Base-by-base conservation (phyloP, 1,140 invertebrate genomes). In the Ylistrum balloti region DNA sequence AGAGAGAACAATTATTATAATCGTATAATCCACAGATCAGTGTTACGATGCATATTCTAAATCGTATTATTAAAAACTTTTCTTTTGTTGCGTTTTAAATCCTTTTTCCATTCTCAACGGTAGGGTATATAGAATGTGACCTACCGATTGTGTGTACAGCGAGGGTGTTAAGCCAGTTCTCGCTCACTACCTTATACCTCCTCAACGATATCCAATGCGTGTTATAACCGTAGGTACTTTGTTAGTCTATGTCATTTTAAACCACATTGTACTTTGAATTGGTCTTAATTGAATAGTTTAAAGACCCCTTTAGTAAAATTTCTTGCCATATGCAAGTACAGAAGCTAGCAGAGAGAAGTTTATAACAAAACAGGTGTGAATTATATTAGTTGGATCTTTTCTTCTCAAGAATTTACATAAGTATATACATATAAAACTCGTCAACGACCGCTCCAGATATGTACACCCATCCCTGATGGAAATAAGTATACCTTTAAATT, bases 11-110 rank as follows among this genome's bases (percentile, higher is more conserved):
- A 28, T 74, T 74, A 74, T 74, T 74, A 74, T 74, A 74, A 74
- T 74, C 56, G 56, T 74, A 28, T 74, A 74, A 74, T 74, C 56
- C 56, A 74, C 13, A 74, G 56, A 74, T 74, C 56, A 74, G 56
- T 28, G 56, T 28, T 74, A 28, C n/a, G n/a, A 74, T 74, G 56
- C 56, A 74, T 74, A 28, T 17, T n/a, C 56, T 28, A 74, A 74
- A 74, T 74, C 56, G 56, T 74, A 74, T 74, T 74, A 74, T 74
- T 74, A 74, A 74, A 74, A 74, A 11, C 56, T n/a, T n/a, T 74
- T 17, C 56, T 74, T 74, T 74, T 74, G 56, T 74, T 5, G n/a
- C n/a, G 56, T 74, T 74, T 28, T 28, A 74, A 74, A 74, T 74
- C 56, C 56, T n/a, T n/a, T n/a, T 38, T 5, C 35, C 35, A 38